Base-by-base conservation (phyloP, 92 coral and sea anemone genomes). In the Porites evermanni region DNA sequence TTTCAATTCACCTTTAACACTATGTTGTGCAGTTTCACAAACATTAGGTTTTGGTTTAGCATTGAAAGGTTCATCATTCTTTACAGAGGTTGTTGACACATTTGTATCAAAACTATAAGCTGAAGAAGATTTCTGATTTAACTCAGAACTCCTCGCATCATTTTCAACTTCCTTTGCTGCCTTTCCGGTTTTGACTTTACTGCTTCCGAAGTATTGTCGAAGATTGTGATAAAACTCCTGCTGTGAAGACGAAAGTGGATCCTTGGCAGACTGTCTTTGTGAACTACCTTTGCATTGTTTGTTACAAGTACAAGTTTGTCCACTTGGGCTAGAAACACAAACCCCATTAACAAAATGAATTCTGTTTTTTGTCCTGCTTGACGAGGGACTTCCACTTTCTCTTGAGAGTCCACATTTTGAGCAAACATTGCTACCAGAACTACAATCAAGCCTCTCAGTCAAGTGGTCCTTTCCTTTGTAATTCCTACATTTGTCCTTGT, bases 151-250 rank as follows among this genome's bases (percentile, higher is more conserved):
- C 26, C 18, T 78, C n/a, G 3, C 63, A 9, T 72, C 70, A 29
- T 58, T 81, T 69, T 29, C 78, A 50, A n/a, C 64, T 20, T 56
- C 70, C 4, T 84, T 12, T 12, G 51, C 23, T 24, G 67, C 13
- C 72, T 86, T 89, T 29, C 71, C 63, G 59, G 59, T 76, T 60
- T 84, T 92, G 2, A 83, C 91, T 17, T 87, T 85, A 14, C 91
- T 94, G 53, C 80, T 75, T 6, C 82, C 90, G 84, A 92, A 92
- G 86, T 94, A 92, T 60, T 80, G 53, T 13, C 86, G 75, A 71
- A 94, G 87, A 67, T 94, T 92, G 26, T 70, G 75, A 70, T 92
- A 92, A 89, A 94, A 85, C 51, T 93, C 88, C 59, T 89, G 66
- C 9, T 91, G 89, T 13, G 92, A 91, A 19, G 89, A 44, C 67